Conservation (phyloP, 2,113 vertebrate species). For the Acanthochromis polyacanthus region DNA sequence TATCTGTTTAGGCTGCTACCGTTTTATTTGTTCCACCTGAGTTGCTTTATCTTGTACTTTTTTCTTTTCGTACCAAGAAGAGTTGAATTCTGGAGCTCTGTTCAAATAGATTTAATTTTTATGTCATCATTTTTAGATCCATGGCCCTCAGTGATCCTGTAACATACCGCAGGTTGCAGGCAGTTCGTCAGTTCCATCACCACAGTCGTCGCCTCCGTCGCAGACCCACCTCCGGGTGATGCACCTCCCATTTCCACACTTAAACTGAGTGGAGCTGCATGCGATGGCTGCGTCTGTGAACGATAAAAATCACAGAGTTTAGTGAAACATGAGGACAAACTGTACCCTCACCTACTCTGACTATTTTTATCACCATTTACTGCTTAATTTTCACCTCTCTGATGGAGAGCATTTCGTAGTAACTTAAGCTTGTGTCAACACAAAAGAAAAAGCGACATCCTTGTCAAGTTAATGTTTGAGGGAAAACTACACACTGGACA, state of each 20-base stretch:
- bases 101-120: too few relatives aligned
- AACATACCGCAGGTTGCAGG: conserved; percentile 84
- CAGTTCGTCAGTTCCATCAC: conserved; percentile 87
- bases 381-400: neutral
- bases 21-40: too few relatives aligned
- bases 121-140: too few relatives aligned
- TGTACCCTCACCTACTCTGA: neutral
- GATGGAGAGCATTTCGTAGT: neutral
- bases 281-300: conserved; percentile 57
- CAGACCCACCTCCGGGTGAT: conserved; percentile 88
- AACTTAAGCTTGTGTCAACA: conserved; percentile 9
- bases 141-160: too few relatives aligned
- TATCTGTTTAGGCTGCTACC: too few relatives aligned
- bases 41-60: too few relatives aligned
- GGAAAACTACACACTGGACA: conserved; percentile 19
- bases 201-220: conserved; percentile 87
- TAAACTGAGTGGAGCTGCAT: conserved; percentile 83
- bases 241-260: conserved; percentile 85
- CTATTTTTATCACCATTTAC: conserved; percentile 26
- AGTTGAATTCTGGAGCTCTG: neutral
- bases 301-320: conserved; percentile 8
- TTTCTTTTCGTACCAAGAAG: too few relatives aligned
- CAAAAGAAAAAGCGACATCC: neutral
- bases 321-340: conserved; percentile 6
- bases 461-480: conserved; percentile 56